Conservation (phyloP, 2,888 invertebrate genomes). For the Trachelus troglodyta region DNA sequence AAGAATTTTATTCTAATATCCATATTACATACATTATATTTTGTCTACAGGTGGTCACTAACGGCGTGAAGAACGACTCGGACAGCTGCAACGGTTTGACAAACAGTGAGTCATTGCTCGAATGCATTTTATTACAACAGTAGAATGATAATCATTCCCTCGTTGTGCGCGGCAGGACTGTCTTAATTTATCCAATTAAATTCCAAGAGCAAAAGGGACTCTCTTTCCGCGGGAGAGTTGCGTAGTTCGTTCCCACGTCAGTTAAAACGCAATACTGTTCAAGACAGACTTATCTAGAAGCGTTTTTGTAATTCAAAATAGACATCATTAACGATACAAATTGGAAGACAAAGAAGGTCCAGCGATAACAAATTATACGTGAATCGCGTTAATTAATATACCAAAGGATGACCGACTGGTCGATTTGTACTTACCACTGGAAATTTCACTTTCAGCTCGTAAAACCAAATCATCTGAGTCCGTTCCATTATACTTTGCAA, state of each 20-base stretch:
- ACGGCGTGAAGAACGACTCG: constrained; percentile 51
- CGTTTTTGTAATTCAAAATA: background rate
- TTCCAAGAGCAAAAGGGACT: background rate
- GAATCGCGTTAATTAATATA: background rate
- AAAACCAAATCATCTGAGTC: constrained; percentile 44
- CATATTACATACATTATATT: background rate
- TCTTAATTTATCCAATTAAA: constrained; percentile 26
- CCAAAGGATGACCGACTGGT: background rate
- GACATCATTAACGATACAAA: background rate
- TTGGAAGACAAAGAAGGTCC: background rate
- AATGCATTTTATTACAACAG: background rate
- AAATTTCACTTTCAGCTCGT: constrained; percentile 56
- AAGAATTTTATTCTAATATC: background rate
- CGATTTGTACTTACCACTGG: background rate
- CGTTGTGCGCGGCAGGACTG: background rate
- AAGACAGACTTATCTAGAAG: background rate
- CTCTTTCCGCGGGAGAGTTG: background rate
- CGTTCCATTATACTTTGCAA: constrained; percentile 6
- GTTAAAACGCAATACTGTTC: background rate
- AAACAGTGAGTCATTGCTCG: constrained; percentile 54
- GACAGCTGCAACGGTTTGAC: constrained; percentile 53
- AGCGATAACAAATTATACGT: background rate
- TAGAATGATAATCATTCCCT: constrained; percentile 7
- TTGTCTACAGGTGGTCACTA: constrained; percentile 56
- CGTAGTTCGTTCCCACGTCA: background rate